phyloP scores from a whole-genome alignment of 2,888 invertebrate species.

The Epinotia ramella region DNA sequence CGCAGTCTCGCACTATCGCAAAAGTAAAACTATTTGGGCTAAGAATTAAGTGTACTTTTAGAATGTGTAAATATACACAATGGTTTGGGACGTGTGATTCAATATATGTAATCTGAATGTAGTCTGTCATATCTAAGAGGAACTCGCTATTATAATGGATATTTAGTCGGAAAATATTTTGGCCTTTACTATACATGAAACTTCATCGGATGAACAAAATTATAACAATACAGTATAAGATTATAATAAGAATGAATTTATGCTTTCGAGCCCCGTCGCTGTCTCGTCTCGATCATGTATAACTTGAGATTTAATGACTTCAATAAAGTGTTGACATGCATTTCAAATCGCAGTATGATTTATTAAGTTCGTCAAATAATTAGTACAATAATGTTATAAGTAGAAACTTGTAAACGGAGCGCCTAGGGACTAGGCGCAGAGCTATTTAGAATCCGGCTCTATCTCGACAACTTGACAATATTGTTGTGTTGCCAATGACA shows the following conservation, averaged over 20 bases:
- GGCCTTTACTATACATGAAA: conserved; percentile 39
- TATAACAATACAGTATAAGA: conserved; percentile 16
- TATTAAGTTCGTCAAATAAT: conserved; percentile 41
- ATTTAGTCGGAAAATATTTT: conserved; percentile 17
- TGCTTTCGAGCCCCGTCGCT: conserved; percentile 27
- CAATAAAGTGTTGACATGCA: conserved; percentile 39
- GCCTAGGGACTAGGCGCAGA: conserved; percentile 9
- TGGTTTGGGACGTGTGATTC: conserved; percentile 58
- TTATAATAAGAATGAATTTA: conserved; percentile 16
- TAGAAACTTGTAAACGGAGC: conserved; percentile 28
- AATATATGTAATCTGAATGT: conserved; percentile 43
- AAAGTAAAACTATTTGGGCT: conserved; percentile 68
- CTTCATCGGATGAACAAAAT: conserved; percentile 18
- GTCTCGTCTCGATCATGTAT: conserved; percentile 28
- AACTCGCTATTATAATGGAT: conserved; percentile 33
- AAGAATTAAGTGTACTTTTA: conserved; percentile 75
- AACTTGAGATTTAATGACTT: conserved; percentile 28
- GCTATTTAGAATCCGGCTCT: background rate
- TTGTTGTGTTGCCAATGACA: background rate
- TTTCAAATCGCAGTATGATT: conserved; percentile 41
- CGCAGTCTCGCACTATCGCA: conserved; percentile 72
- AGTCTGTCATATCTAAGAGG: conserved; percentile 39
- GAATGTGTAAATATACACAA: conserved; percentile 81
- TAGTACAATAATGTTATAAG: conserved; percentile 43
- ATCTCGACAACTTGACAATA: background rate